Conservation (phyloP, 2,797 vertebrate genomes). For the Pseudopleuronectes americanus region DNA sequence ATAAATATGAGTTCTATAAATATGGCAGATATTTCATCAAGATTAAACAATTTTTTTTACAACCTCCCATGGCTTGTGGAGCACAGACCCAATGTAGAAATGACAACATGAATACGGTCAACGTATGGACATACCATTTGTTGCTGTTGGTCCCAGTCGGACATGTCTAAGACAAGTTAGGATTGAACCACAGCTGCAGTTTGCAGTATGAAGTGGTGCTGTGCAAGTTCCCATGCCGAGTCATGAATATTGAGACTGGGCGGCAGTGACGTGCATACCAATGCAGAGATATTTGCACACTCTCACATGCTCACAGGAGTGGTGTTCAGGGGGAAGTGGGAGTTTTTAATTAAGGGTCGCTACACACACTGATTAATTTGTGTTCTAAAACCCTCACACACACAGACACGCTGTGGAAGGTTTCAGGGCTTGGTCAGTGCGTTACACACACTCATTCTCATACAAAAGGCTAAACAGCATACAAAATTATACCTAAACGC, state of each 20-base stretch:
- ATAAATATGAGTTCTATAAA: too few species aligned
- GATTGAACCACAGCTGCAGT: constrained; percentile 3
- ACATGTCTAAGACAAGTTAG: constrained; percentile 3
- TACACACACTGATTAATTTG: constrained; percentile 66
- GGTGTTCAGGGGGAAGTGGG: constrained; percentile 46
- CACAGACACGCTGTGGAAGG: constrained; percentile 12
- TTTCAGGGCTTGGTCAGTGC: constrained; percentile 51
- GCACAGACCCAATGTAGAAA: too few species aligned
- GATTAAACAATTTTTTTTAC: too few species aligned
- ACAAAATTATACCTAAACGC: not conserved
- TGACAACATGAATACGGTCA: not conserved
- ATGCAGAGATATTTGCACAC: constrained; percentile 28
- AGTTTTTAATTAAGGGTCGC: constrained; percentile 70
- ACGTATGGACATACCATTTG: constrained; percentile 11
- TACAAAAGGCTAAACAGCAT: constrained; percentile 18
- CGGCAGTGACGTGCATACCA: constrained; percentile 41
- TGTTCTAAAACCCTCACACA: constrained; percentile 28
- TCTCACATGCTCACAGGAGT: constrained; percentile 8
- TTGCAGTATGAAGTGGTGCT: constrained; percentile 24
- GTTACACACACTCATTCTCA: constrained; percentile 8
- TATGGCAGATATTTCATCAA: too few species aligned
- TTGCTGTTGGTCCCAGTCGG: not conserved
- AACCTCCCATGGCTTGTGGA: too few species aligned
- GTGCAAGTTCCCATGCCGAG: constrained; percentile 34
- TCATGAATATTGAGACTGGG: constrained; percentile 51